Conservation (phyloP, 2,113 vertebrate genomes). For the Nymphicus hollandicus region DNA sequence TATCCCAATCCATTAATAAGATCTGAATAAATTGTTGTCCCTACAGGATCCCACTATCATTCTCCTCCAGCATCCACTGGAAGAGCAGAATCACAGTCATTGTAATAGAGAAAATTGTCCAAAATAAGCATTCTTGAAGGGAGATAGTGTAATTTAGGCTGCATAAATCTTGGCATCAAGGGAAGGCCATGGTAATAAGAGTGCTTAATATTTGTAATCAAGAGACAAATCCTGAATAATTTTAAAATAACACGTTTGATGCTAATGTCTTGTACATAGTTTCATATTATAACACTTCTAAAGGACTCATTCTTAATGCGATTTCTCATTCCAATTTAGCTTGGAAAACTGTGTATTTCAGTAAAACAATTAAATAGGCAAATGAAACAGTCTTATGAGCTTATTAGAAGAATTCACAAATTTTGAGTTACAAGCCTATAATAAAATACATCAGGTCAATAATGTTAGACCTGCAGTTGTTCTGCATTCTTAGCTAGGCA, state of each 20-base stretch:
- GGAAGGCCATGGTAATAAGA: background rate
- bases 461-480: background rate
- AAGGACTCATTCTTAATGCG: background rate
- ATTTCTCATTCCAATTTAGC: background rate
- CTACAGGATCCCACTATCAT: background rate
- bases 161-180: background rate
- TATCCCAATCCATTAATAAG: background rate
- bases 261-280: background rate
- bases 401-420: background rate
- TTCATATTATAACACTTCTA: background rate
- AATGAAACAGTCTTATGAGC: background rate
- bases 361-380: background rate
- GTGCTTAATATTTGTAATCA: background rate
- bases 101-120: background rate
- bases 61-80: background rate
- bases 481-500: background rate
- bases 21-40: background rate
- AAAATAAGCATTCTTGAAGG: background rate
- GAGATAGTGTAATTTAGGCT: background rate
- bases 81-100: background rate
- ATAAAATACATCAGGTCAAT: background rate
- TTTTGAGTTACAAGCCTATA: background rate
- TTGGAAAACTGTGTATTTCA: background rate
- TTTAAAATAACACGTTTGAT: background rate
- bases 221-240: background rate